These are phyloP conservation scores for Pagetopsis macropterus DNA, from an alignment of 2,797 vertebrate genomes.

Conservation along the genomic window DNA sequence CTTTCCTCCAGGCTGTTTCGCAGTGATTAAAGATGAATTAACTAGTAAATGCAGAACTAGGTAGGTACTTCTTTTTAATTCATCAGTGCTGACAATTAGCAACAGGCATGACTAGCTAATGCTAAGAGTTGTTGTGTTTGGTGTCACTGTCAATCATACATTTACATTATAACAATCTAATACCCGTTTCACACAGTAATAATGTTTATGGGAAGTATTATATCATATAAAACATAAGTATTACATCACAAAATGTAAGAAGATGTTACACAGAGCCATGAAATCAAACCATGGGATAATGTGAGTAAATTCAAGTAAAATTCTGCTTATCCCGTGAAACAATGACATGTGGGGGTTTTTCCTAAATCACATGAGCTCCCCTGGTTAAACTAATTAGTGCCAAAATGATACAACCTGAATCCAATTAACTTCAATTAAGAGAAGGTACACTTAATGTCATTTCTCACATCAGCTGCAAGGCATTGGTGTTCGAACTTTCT, in stretches of 20 bases:
- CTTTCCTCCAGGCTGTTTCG: constrained; percentile 29
- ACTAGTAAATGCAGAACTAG: not conserved
- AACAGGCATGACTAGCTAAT: not conserved
- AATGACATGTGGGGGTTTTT: too few relatives aligned
- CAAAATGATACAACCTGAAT: constrained; percentile 18
- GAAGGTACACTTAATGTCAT: not conserved
- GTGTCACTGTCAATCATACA: not conserved
- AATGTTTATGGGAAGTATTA: too few relatives aligned
- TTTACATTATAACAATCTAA: too few relatives aligned
- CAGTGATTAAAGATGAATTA: constrained; percentile 21
- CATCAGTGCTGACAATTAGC: not conserved
- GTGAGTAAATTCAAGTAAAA: too few relatives aligned
- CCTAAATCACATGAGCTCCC: too few relatives aligned
- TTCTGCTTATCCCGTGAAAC: too few relatives aligned
- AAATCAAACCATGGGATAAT: too few relatives aligned
- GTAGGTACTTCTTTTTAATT: not conserved
- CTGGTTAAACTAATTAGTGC: not conserved
- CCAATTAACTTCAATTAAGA: not conserved
- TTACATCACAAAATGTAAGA: too few relatives aligned
- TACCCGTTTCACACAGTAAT: too few relatives aligned
- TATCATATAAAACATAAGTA: too few relatives aligned
- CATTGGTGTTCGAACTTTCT: not conserved
- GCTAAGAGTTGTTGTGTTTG: not conserved
- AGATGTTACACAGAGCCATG: too few relatives aligned
- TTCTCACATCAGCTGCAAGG: not conserved